These are phyloP conservation scores for Smutsia gigantea DNA, from an alignment of 2,797 vertebrate genomes.

Conservation along the genomic window DNA sequence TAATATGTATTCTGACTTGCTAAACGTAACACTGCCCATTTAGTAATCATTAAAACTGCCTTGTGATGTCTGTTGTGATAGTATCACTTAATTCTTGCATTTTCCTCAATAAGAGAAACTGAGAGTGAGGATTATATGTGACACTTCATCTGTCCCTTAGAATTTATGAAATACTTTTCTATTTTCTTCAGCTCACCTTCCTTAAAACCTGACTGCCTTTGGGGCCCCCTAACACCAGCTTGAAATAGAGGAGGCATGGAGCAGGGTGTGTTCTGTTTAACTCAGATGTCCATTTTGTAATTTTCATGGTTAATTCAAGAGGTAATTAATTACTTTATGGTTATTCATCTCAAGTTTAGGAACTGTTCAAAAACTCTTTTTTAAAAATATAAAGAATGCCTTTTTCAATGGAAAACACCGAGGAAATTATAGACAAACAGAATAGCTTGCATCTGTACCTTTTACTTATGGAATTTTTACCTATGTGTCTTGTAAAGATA, in stretches of 20 bases:
- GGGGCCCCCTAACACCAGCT: not conserved
- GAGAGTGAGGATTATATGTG: not conserved
- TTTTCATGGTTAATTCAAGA: not conserved
- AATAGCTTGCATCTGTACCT: not conserved
- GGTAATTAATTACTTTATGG: not conserved
- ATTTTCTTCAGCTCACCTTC: not conserved
- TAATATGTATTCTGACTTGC: not conserved
- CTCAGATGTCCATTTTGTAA: not conserved
- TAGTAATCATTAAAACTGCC: not conserved
- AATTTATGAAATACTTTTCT: not conserved
- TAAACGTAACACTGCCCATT: not conserved
- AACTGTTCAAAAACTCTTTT: not conserved
- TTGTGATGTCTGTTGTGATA: not conserved
- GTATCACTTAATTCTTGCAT: fast-evolving
- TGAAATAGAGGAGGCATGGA: not conserved
- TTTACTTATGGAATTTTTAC: not conserved
- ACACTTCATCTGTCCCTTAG: not conserved
- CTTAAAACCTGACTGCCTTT: not conserved
- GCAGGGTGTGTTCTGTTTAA: not conserved
- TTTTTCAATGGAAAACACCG: not conserved
- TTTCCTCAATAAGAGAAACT: not conserved
- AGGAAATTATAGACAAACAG: not conserved
- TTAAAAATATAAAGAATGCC: not conserved
- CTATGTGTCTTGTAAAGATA: not conserved
- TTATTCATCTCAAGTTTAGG: conserved; percentile 38